phyloP scores from a whole-genome alignment of 2,888 invertebrate genomes.

The Tupiocoris notatus region DNA sequence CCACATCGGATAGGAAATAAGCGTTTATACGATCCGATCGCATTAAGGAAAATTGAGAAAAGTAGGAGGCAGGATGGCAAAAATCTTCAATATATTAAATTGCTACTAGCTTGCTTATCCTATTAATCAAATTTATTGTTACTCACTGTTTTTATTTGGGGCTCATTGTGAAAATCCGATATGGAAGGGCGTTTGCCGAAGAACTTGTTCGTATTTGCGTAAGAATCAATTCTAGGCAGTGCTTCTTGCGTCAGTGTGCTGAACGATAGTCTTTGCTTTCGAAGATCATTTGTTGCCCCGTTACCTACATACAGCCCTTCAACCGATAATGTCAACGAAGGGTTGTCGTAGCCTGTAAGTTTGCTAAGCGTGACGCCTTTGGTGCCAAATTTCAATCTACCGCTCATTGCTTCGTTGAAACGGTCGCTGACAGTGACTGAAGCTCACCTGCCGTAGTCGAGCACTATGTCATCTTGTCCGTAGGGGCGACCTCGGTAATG shows the following conservation, averaged over 20 bases:
- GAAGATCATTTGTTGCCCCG: background rate
- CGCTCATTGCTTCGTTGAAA: too few species aligned
- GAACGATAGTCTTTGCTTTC: slow-evolving; percentile 57
- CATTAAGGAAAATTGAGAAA: too few species aligned
- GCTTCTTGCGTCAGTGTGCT: slow-evolving; percentile 74
- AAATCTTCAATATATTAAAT: too few species aligned
- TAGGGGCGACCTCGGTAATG: too few species aligned
- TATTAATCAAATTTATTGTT: too few species aligned
- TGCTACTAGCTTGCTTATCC: too few species aligned
- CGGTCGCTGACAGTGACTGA: too few species aligned
- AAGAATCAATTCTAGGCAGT: slow-evolving; percentile 77
- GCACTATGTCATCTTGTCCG: too few species aligned
- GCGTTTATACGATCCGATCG: too few species aligned
- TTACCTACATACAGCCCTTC: slow-evolving; percentile 7
- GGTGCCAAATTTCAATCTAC: background rate
- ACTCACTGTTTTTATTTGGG: slow-evolving; percentile 33
- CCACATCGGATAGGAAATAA: too few species aligned
- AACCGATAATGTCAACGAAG: slow-evolving; percentile 36
- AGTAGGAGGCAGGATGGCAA: too few species aligned
- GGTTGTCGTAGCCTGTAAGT: slow-evolving; percentile 46
- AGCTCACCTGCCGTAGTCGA: too few species aligned
- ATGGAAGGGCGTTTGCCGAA: slow-evolving; percentile 71
- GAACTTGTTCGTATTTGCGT: slow-evolving; percentile 64
- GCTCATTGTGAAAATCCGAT: slow-evolving; percentile 74
- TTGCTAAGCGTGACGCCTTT: background rate